phyloP scores from a whole-genome alignment of 2,888 invertebrate species.

The Rhogogaster chlorosoma region DNA sequence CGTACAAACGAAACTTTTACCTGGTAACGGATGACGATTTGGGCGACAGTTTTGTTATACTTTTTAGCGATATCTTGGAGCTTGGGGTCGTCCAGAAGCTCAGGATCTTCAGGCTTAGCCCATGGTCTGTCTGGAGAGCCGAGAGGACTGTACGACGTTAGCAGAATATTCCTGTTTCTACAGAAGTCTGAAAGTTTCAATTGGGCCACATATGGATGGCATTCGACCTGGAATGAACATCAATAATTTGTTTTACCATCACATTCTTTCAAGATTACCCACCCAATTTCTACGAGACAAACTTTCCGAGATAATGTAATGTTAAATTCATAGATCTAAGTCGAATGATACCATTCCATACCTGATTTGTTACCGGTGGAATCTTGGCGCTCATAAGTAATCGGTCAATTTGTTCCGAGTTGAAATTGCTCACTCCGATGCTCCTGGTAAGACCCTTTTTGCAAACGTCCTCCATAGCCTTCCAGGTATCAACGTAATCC shows the following conservation, averaged over 20 bases:
- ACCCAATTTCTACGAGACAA: too few species aligned
- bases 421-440: slow-evolving; percentile 92
- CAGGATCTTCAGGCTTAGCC: slow-evolving; percentile 84
- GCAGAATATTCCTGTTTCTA: slow-evolving; percentile 73
- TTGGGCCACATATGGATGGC: slow-evolving; percentile 90
- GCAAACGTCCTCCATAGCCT: slow-evolving; percentile 86
- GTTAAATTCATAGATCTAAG: too few species aligned
- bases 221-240: slow-evolving; percentile 81
- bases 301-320: too few species aligned
- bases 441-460: slow-evolving; percentile 84
- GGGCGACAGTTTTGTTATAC: slow-evolving; percentile 84
- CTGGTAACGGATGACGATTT: slow-evolving; percentile 84
- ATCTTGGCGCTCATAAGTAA: slow-evolving; percentile 82
- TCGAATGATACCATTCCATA: background rate
- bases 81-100: slow-evolving; percentile 81
- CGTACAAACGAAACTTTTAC: slow-evolving; percentile 59
- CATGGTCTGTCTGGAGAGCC: slow-evolving; percentile 89
- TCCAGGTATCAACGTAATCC: slow-evolving; percentile 88
- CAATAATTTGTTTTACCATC: background rate
- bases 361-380: slow-evolving; percentile 84
- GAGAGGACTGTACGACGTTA: slow-evolving; percentile 92
- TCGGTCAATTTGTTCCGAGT: slow-evolving; percentile 85
- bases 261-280: background rate
- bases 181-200: slow-evolving; percentile 85
- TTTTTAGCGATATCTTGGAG: slow-evolving; percentile 83